Conservation (phyloP, 2,113 vertebrate genomes). For the Cheirogaleus medius region DNA sequence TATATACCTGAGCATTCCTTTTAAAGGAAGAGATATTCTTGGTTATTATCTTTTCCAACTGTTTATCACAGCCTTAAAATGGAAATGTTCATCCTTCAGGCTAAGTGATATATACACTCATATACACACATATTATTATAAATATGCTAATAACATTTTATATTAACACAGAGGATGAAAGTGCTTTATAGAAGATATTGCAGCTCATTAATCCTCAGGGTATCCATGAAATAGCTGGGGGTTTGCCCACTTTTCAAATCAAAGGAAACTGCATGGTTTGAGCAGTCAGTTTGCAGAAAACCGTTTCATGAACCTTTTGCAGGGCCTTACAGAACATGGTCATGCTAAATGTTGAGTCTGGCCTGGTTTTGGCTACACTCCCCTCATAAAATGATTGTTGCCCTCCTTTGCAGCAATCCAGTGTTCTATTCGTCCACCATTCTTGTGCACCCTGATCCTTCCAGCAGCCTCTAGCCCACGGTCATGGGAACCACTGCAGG, state of each 20-base stretch:
- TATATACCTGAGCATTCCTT: not conserved
- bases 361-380: not conserved
- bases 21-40: not conserved
- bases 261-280: not conserved
- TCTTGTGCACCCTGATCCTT: not conserved
- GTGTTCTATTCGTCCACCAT: not conserved
- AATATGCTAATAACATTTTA: conserved; percentile 35
- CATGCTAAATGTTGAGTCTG: not conserved
- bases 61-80: conserved; percentile 24
- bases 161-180: conserved; percentile 21
- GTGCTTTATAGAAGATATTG: not conserved
- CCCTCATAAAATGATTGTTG: not conserved
- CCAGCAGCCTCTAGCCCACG: not conserved
- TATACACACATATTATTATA: not conserved
- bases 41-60: conserved; percentile 20
- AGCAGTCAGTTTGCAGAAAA: not conserved
- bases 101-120: not conserved
- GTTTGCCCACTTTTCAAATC: not conserved
- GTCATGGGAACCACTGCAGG: not conserved
- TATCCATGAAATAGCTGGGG: not conserved
- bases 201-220: conserved; percentile 1
- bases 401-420: not conserved
- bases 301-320: not conserved
- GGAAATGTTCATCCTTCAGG: not conserved
- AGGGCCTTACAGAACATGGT: not conserved